Evolutionary conservation across 2,888 invertebrate species (phyloP).

Genomic region (Argyresthia albistria): DNA sequence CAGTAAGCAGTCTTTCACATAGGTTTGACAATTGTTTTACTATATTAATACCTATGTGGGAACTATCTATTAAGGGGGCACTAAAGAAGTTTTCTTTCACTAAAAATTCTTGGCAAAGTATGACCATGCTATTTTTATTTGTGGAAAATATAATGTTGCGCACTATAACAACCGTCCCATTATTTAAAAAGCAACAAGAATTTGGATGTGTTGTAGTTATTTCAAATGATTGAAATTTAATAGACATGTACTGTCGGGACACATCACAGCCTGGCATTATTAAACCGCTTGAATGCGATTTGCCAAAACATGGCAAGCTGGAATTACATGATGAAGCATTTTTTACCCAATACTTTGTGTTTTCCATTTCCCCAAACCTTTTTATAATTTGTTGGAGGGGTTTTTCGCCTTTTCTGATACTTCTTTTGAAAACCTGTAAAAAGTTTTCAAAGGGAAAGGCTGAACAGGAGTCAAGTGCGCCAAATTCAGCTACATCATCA

Average conservation of each 20-base stretch:
- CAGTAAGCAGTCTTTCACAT: neutral
- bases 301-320: neutral
- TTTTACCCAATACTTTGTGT: constrained; percentile 1
- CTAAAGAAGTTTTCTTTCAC: constrained; percentile 10
- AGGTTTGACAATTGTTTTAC: neutral
- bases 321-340: constrained; percentile 1
- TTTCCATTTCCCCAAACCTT: constrained; percentile 8
- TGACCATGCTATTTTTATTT: constrained; percentile 5
- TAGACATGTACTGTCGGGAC: neutral
- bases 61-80: constrained; percentile 7
- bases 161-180: constrained; percentile 4
- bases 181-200: constrained; percentile 2
- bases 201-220: constrained; percentile 5
- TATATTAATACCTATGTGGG: constrained; percentile 5
- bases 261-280: too few species aligned
- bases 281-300: too few species aligned
- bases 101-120: constrained; percentile 6
- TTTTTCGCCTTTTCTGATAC: constrained; percentile 34
- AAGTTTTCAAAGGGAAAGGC: constrained; percentile 13
- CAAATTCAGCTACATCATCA: constrained; percentile 13
- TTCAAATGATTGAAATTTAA: constrained; percentile 6
- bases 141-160: constrained; percentile 1
- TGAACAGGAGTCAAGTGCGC: constrained; percentile 12
- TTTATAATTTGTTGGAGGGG: constrained; percentile 19
- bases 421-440: constrained; percentile 12